Percentiles rank a stretch among this genome's conserved stretches.
These are phyloP conservation scores for Synergus itoensis DNA, from an alignment of 2,888 invertebrate genomes.

Conservation along the genomic window DNA sequence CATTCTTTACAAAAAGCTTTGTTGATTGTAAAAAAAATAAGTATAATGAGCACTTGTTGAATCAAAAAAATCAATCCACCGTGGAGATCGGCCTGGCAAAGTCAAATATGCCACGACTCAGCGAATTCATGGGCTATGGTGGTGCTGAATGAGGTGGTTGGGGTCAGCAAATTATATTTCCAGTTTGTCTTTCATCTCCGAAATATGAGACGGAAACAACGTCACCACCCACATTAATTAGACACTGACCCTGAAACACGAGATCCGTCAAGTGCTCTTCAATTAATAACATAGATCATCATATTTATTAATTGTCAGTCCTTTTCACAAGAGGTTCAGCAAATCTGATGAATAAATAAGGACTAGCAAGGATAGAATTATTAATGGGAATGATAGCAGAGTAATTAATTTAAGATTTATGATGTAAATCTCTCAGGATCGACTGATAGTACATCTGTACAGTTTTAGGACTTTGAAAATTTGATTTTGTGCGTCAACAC, in stretches of 20 bases:
- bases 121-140: conserved; percentile 62
- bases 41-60: background rate
- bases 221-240: conserved; percentile 97
- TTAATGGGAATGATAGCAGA: background rate
- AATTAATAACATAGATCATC: conserved; percentile 20
- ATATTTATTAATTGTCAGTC: conserved; percentile 3
- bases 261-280: conserved; percentile 32
- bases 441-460: too few species aligned
- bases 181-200: conserved; percentile 77
- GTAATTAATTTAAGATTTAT: background rate
- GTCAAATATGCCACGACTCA: conserved; percentile 19
- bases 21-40: background rate
- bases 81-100: conserved; percentile 11
- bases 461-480: too few species aligned
- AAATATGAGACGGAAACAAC: conserved; percentile 91
- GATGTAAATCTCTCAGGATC: too few species aligned
- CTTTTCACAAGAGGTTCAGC: conserved; percentile 16
- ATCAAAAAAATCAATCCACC: background rate
- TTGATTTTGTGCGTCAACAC: too few species aligned
- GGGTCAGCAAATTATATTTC: conserved; percentile 72
- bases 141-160: conserved; percentile 75
- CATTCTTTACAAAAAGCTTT: background rate
- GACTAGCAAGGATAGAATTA: background rate
- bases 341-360: background rate
- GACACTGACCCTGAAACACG: conserved; percentile 92